These are phyloP conservation scores for Xiphias gladius DNA, from an alignment of 2,113 vertebrate species.

Conservation along the genomic window DNA sequence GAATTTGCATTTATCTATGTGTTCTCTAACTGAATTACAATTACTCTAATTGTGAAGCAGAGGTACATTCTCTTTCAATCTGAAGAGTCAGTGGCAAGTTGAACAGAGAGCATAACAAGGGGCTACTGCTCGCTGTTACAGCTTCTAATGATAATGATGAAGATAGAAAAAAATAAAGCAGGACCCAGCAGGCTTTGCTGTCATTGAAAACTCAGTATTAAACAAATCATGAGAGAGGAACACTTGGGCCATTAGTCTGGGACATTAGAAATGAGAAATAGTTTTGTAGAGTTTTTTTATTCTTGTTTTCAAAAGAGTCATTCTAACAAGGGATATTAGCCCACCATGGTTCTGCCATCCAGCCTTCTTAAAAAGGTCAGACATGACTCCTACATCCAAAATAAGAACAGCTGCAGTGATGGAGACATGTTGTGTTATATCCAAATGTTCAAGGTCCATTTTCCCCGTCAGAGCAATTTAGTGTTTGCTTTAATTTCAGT, in stretches of 20 bases:
- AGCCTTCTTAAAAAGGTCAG: slow-evolving; percentile 14
- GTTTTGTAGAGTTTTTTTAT: slow-evolving; percentile 4
- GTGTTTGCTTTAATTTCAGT: slow-evolving; percentile 21
- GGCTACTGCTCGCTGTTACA: neutral
- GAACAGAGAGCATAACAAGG: neutral
- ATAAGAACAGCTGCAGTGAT: slow-evolving; percentile 23
- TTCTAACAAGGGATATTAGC: neutral
- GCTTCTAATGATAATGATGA: slow-evolving; percentile 2
- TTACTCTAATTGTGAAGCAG: neutral
- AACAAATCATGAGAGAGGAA: neutral
- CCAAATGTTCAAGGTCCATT: slow-evolving; percentile 24
- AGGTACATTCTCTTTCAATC: neutral
- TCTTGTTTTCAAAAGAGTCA: slow-evolving; percentile 5
- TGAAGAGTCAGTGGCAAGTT: neutral
- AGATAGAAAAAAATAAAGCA: neutral
- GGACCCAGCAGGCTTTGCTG: slow-evolving; percentile 2
- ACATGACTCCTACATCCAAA: slow-evolving; percentile 19
- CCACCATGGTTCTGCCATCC: neutral
- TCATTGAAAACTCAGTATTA: neutral
- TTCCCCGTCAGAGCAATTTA: slow-evolving; percentile 32
- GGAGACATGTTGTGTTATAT: slow-evolving; percentile 3
- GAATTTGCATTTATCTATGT: neutral
- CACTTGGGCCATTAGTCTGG: neutral
- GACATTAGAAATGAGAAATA: neutral
- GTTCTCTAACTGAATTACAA: neutral